Evolutionary conservation across 1,140 invertebrate species (phyloP), one percentile per base, ranked within the genome.

Genomic region (Subanguina moxae): DNA sequence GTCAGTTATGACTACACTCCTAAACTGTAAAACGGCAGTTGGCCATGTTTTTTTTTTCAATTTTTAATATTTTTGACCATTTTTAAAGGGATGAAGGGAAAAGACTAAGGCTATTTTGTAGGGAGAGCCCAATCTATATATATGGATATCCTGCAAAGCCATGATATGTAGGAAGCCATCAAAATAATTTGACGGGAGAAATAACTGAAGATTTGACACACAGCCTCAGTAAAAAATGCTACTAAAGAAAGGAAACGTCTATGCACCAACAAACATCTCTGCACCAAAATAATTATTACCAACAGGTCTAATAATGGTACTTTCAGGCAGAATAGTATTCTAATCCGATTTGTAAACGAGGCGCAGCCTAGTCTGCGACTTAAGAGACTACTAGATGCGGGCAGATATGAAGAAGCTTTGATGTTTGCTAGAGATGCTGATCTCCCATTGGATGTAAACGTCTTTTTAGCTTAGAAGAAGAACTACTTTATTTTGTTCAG

Each of bases 341-440:
- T 70, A 21, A 15, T 70, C 21, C 68, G 68, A 7, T 70, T 70
- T 70, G 65, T 70, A 13, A 67, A 59, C 27, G 66, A 70, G 19
- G 65, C 68, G 7, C 68, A 70, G 11, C 68, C 68, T 9, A 19
- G 25, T 19, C 21, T 48, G 9, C 64, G 68, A 28, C 48, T 70
- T 1, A 70, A 70, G 11, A 32, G 65, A 30, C 52, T 70, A 27
- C 25, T 70, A 13, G 63, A 70, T 27, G 25, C 56, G 11, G 59
- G 59, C n/a, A 27, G 59, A n/a, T 70, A 70, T 17, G 65, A 65
- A 15, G 68, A 70, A n/a, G 68, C 68, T 17, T 56, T 70, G n/a
- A 38, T 32, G 27, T 70, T 70, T 48, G 68, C 68, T 17, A 70
- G 58, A n/a, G 38, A 28, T 13, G 32, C 69, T 64, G 46, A 66